Evolutionary conservation across 2,113 vertebrate genomes (phyloP).

Genomic region (Clarias macrocephalus): DNA sequence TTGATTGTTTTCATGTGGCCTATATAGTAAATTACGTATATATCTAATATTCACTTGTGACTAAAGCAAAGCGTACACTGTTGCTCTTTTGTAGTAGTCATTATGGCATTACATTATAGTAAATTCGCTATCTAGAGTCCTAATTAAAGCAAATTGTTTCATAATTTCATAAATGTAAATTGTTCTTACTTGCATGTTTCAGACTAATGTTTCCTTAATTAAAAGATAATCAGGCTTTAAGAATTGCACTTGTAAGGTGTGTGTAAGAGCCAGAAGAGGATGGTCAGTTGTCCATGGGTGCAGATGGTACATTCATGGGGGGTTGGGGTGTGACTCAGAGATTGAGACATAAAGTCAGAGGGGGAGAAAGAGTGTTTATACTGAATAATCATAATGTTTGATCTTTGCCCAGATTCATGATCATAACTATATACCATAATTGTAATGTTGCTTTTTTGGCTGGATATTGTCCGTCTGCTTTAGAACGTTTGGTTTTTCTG

Average conservation of each 20-base stretch:
- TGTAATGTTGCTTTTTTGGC: background rate
- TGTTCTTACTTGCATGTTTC: background rate
- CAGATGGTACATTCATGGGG: conserved; percentile 30
- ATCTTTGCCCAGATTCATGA: conserved; percentile 36
- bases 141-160: background rate
- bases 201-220: background rate
- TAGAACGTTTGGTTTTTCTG: background rate
- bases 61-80: background rate
- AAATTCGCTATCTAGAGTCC: background rate
- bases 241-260: background rate
- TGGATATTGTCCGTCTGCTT: background rate
- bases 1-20: background rate
- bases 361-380: background rate
- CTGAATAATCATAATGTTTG: conserved; percentile 23
- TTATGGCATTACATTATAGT: background rate
- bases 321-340: background rate
- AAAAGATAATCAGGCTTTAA: background rate
- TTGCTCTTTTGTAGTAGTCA: background rate
- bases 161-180: background rate
- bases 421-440: background rate
- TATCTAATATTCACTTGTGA: background rate
- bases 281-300: background rate
- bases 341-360: conserved; percentile 40
- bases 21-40: background rate
- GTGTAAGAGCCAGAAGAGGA: conserved; percentile 16